These are phyloP conservation scores for Xenopus tropicalis DNA, from an alignment of 2,113 vertebrate species.

Conservation along the genomic window UCB_Xtro_10.0 CM004445.2:18898501-18899000, in stretches of 20 bases:
- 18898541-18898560: no score
- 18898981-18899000: no score
- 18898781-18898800: slow-evolving; percentile 83
- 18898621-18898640: slow-evolving; percentile 70
- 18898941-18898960: slow-evolving; percentile 66
- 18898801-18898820: slow-evolving; percentile 89
- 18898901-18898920: slow-evolving; percentile 79
- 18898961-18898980: slow-evolving; percentile 67
- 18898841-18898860: slow-evolving; percentile 93
- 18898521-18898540: no score
- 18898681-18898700: slow-evolving; percentile 55
- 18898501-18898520: no score
- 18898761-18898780: slow-evolving; percentile 72
- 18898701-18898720: slow-evolving; percentile 69
- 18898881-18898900: slow-evolving; percentile 79
- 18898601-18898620: slow-evolving; percentile 55
- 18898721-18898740: slow-evolving; percentile 82
- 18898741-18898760: slow-evolving; percentile 77
- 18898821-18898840: slow-evolving; percentile 76
- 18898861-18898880: slow-evolving; percentile 86
- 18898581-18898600: no score
- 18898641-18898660: slow-evolving; percentile 84
- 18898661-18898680: slow-evolving; percentile 73
- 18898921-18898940: slow-evolving; percentile 80
- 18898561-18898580: no score